Conservation (phyloP, 1,140 invertebrate species). For the Ceratoteleas bidentatus region DNA sequence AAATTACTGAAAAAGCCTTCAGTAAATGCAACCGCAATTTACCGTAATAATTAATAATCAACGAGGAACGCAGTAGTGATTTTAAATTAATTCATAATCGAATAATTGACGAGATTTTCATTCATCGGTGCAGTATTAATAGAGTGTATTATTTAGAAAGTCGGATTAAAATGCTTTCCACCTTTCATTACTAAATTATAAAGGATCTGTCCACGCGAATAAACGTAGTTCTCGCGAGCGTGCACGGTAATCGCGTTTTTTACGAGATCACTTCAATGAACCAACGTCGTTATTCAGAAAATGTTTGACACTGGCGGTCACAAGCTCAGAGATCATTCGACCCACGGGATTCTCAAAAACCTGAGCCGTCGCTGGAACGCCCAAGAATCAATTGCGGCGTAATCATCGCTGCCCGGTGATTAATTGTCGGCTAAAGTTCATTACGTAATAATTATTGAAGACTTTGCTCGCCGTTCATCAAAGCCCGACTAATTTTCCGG, state of each 20-base stretch:
- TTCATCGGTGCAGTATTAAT: too few relatives aligned
- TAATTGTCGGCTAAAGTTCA: constrained; percentile 17
- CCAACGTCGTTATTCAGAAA: not conserved
- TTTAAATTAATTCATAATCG: too few relatives aligned
- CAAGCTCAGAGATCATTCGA: not conserved
- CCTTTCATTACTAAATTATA: too few relatives aligned
- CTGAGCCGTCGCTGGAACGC: not conserved
- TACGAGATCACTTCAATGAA: not conserved
- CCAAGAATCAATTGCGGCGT: constrained; percentile 20
- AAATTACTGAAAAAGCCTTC: too few relatives aligned
- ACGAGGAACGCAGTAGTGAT: too few relatives aligned
- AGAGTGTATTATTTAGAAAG: too few relatives aligned
- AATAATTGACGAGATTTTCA: too few relatives aligned
- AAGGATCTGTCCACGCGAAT: too few relatives aligned
- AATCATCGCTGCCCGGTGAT: constrained; percentile 6
- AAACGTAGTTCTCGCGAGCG: too few relatives aligned
- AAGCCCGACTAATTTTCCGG: constrained; percentile 11
- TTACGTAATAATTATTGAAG: constrained; percentile 25
- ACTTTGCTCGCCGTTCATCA: constrained; percentile 22
- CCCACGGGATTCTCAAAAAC: constrained; percentile 5
- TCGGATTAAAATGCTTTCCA: too few relatives aligned
- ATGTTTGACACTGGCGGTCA: constrained; percentile 3
- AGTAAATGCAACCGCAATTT: too few relatives aligned
- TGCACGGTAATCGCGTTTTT: not conserved
- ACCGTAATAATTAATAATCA: too few relatives aligned